phyloP scores from a whole-genome alignment of 2,797 vertebrate species.

The Gymnoscopelus microlampas region DNA sequence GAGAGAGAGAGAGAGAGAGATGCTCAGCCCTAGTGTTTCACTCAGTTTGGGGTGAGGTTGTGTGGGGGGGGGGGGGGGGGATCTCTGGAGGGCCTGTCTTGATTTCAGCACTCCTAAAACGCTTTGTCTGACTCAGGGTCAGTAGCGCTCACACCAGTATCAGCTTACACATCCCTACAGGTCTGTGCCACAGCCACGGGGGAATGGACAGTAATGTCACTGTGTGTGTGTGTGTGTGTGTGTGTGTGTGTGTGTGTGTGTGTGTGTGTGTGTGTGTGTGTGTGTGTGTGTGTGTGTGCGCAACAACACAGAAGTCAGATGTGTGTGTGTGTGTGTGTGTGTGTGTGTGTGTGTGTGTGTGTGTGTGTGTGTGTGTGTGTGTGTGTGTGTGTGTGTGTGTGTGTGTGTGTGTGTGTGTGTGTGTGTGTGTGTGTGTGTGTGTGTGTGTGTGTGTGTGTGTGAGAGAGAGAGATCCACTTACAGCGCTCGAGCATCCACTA shows the following conservation, averaged over 20 bases:
- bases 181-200: constrained; percentile 74
- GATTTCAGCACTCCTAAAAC: constrained; percentile 93
- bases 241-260: constrained; percentile 33
- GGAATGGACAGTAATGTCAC: constrained; percentile 40
- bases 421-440: constrained; percentile 42
- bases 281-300: constrained; percentile 9
- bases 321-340: constrained; percentile 32
- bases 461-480: constrained; percentile 49
- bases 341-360: constrained; percentile 29
- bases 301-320: constrained; percentile 5
- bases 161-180: constrained; percentile 84
- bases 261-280: constrained; percentile 19
- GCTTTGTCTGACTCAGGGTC: constrained; percentile 90
- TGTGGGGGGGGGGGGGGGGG: constrained; percentile 35
- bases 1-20: not conserved
- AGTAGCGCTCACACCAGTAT: constrained; percentile 95
- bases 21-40: too few species aligned
- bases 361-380: constrained; percentile 46
- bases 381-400: constrained; percentile 32
- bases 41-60: too few species aligned
- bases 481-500: constrained; percentile 60
- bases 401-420: constrained; percentile 43
- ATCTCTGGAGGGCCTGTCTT: constrained; percentile 82
- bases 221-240: not conserved
- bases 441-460: constrained; percentile 51